These are phyloP conservation scores for Chloropsis cyanopogon DNA, from an alignment of 2,113 vertebrate species.

Conservation along the genomic window DNA sequence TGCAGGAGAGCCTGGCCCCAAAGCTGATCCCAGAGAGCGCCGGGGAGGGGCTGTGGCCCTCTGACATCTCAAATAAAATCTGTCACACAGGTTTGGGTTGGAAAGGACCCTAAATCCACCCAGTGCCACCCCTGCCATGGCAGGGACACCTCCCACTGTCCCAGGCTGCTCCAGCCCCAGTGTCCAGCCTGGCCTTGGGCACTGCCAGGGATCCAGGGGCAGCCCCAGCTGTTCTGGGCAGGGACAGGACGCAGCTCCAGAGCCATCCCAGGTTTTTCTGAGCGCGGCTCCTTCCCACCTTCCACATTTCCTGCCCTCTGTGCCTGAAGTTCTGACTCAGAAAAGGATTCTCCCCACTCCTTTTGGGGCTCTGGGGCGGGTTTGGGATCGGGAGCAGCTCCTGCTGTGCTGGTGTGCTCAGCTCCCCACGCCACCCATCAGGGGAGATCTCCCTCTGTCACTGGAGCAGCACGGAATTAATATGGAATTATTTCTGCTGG, in stretches of 20 bases:
- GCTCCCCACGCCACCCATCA: rapidly evolving
- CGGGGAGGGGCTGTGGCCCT: not conserved
- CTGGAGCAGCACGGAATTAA: not conserved
- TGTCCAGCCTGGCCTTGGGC: not conserved
- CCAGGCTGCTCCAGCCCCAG: not conserved
- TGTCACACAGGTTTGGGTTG: rapidly evolving
- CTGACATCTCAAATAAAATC: not conserved
- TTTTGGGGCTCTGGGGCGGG: not conserved
- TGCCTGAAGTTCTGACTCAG: not conserved
- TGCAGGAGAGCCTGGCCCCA: rapidly evolving
- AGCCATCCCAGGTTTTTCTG: rapidly evolving
- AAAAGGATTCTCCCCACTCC: not conserved
- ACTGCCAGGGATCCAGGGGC: not conserved
- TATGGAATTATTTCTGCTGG: not conserved
- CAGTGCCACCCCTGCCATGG: not conserved
- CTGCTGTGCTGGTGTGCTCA: rapidly evolving
- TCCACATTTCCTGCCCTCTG: rapidly evolving
- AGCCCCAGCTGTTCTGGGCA: not conserved
- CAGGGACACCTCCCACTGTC: not conserved
- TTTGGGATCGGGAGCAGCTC: not conserved
- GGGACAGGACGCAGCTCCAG: not conserved
- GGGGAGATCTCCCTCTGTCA: not conserved
- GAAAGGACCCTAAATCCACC: rapidly evolving
- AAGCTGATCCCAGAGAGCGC: rapidly evolving
- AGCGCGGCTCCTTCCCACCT: rapidly evolving